These are phyloP conservation scores for Drosophila melanogaster DNA, from an alignment of 1,140 invertebrate genomes.

Conservation along the genomic window Release_6_plus_ISO1_MT NT_033777.3:17919001-17919500, in stretches of 20 bases:
- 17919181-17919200: neutral
- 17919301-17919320: neutral
- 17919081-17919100: neutral
- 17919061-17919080: no score
- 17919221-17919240: neutral
- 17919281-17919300: conserved; percentile 1
- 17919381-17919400: conserved; percentile 42
- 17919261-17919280: neutral
- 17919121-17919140: neutral
- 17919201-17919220: neutral
- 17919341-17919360: conserved; percentile 58
- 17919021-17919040: no score
- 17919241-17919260: neutral
- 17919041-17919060: no score
- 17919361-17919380: conserved; percentile 34
- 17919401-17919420: conserved; percentile 59
- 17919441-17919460: conserved; percentile 8
- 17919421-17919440: conserved; percentile 53
- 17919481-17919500: conserved; percentile 28
- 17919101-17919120: neutral
- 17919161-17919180: neutral
- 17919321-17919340: conserved; percentile 32
- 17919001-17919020: no score
- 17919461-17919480: neutral
- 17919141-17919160: neutral